Evolutionary conservation across 1,140 invertebrate species (phyloP).

Genomic region (Drosophila murphyi): DNA sequence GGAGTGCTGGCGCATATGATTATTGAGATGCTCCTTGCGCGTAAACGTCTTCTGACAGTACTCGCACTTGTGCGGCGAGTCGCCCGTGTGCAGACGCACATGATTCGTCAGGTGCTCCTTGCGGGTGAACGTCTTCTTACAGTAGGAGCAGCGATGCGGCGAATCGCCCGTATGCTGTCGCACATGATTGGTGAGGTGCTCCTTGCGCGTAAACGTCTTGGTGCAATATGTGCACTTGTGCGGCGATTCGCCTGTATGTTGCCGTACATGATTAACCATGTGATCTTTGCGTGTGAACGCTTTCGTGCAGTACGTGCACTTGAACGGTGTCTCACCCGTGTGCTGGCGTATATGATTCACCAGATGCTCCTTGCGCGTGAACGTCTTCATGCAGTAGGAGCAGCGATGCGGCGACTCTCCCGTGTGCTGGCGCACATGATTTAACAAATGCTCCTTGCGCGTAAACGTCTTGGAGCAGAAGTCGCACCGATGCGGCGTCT

Average conservation of each 20-base stretch:
- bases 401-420: slow-evolving; percentile 86
- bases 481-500: slow-evolving; percentile 93
- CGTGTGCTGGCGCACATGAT: slow-evolving; percentile 93
- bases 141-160: slow-evolving; percentile 90
- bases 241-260: slow-evolving; percentile 94
- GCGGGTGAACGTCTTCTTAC: slow-evolving; percentile 91
- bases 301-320: slow-evolving; percentile 94
- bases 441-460: slow-evolving; percentile 92
- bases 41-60: slow-evolving; percentile 94
- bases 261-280: slow-evolving; percentile 89
- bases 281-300: slow-evolving; percentile 94
- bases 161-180: slow-evolving; percentile 92
- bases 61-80: slow-evolving; percentile 92
- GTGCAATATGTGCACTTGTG: slow-evolving; percentile 92
- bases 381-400: slow-evolving; percentile 90
- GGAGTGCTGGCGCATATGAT: slow-evolving; percentile 90
- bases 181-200: slow-evolving; percentile 88
- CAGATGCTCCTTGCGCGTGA: slow-evolving; percentile 91
- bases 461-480: slow-evolving; percentile 94
- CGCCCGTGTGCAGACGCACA: slow-evolving; percentile 89
- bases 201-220: slow-evolving; percentile 93
- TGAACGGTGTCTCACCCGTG: slow-evolving; percentile 93
- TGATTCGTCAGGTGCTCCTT: slow-evolving; percentile 97
- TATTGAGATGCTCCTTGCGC: slow-evolving; percentile 91
- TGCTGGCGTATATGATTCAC: slow-evolving; percentile 92